phyloP scores from a whole-genome alignment of 2,113 vertebrate genomes.

The Mustela nigripes region DNA sequence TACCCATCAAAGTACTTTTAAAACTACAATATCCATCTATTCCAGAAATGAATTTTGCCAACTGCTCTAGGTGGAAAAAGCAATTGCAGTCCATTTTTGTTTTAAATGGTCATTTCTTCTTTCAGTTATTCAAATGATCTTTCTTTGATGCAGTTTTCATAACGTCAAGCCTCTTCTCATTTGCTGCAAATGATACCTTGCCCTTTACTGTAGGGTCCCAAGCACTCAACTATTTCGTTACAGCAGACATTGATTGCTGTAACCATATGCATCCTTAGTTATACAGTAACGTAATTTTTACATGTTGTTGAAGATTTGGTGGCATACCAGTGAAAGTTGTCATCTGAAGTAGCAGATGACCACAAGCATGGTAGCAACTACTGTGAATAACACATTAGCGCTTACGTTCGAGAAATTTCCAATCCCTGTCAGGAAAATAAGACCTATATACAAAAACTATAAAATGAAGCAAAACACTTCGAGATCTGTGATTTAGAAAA shows the following conservation, averaged over 20 bases:
- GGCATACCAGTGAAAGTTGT: neutral
- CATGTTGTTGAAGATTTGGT: neutral
- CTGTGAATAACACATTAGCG: neutral
- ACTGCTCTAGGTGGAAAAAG: neutral
- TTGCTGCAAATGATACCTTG: neutral
- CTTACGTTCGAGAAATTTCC: neutral
- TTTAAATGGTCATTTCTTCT: neutral
- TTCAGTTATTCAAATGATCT: neutral
- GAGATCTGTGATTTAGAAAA: neutral
- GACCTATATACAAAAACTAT: neutral
- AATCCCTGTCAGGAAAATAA: neutral
- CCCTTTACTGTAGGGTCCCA: neutral
- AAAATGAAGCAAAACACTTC: neutral
- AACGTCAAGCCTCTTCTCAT: neutral
- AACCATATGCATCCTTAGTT: neutral
- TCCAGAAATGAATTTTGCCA: neutral
- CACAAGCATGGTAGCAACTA: neutral
- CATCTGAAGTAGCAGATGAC: neutral
- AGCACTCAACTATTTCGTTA: neutral
- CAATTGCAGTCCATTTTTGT: neutral
- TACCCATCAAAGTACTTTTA: neutral
- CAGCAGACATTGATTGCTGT: neutral
- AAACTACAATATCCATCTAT: neutral
- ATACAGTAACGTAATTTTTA: neutral
- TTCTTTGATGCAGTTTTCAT: slow-evolving; percentile 11